Conservation (phyloP, 2,888 invertebrate species). For the Nematopogon swammerdamellus region DNA sequence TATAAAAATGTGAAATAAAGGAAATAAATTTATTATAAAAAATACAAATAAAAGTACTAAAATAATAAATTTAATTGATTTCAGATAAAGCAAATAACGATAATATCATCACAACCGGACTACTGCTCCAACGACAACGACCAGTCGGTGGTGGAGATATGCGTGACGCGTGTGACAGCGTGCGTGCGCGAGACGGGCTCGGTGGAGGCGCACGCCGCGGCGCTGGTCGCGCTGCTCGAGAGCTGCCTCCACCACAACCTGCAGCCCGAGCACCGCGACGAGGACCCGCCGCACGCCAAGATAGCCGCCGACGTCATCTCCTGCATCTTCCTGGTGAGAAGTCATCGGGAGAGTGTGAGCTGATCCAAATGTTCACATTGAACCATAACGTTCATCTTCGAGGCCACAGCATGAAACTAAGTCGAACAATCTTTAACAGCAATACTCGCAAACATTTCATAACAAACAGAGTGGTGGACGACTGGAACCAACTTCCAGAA, state of each 20-base stretch:
- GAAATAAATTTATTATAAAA: too few species aligned
- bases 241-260: constrained; percentile 87
- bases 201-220: constrained; percentile 80
- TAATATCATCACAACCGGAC: constrained; percentile 78
- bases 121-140: constrained; percentile 87
- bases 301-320: constrained; percentile 94
- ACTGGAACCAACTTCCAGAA: too few species aligned
- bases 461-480: too few species aligned
- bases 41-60: too few species aligned
- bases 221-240: constrained; percentile 80
- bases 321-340: constrained; percentile 84
- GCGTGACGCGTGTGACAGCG: constrained; percentile 85
- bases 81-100: constrained; percentile 70
- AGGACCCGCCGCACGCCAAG: constrained; percentile 94
- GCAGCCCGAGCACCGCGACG: constrained; percentile 71
- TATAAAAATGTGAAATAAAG: too few species aligned
- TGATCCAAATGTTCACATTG: too few species aligned
- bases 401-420: too few species aligned
- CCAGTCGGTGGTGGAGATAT: constrained; percentile 94
- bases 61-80: too few species aligned
- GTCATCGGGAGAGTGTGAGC: too few species aligned
- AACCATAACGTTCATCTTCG: too few species aligned
- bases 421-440: too few species aligned
- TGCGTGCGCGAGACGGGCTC: constrained; percentile 88
- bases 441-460: too few species aligned